Conservation (phyloP, 2,888 invertebrate genomes). For the Epinotia ramella region DNA sequence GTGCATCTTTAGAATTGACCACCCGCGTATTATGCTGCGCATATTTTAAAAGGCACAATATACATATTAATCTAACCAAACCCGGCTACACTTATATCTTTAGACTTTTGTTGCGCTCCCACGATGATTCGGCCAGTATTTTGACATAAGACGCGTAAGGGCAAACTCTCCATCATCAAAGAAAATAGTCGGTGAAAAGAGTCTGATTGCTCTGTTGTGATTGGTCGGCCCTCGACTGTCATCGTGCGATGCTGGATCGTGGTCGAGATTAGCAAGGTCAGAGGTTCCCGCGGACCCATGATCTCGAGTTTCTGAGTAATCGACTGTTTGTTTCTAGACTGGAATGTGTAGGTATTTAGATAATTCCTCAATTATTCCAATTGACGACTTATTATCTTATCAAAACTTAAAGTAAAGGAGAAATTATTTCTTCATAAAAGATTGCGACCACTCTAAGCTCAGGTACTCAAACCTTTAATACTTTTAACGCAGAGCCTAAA, state of each 20-base stretch:
- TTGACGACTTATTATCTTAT: conserved; percentile 3
- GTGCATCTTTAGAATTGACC: conserved; percentile 56
- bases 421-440: neutral
- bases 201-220: conserved; percentile 72
- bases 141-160: conserved; percentile 39
- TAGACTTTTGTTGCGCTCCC: conserved; percentile 46
- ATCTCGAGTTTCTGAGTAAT: conserved; percentile 43
- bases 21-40: conserved; percentile 61
- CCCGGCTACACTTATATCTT: neutral
- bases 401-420: neutral
- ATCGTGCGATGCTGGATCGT: conserved; percentile 57
- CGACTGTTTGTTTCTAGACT: conserved; percentile 32
- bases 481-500: neutral
- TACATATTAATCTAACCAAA: neutral
- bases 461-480: too few species aligned
- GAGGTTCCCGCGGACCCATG: conserved; percentile 50
- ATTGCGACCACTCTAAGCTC: neutral
- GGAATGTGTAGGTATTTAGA: conserved; percentile 35
- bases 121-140: conserved; percentile 54
- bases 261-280: conserved; percentile 64
- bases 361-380: conserved; percentile 21
- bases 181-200: conserved; percentile 74
- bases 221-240: conserved; percentile 64
- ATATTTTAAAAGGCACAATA: conserved; percentile 50
- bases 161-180: conserved; percentile 71